Evolutionary conservation across 2,113 vertebrate species (phyloP), one percentile per base, ranked within the genome.

Genomic region (Sprattus sprattus): DNA sequence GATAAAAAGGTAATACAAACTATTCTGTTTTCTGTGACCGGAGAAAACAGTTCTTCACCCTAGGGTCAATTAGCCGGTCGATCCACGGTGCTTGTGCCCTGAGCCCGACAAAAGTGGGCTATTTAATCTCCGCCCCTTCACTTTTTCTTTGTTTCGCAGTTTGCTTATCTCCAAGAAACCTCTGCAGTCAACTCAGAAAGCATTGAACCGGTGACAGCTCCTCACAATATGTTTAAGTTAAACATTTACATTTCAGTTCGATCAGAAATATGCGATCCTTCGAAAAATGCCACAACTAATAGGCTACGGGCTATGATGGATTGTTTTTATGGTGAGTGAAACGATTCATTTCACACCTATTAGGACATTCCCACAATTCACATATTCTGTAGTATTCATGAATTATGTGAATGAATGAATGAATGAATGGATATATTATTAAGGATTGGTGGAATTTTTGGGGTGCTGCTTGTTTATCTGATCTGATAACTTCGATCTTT

Each of bases 121-220:
- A 85, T 18, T 81, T 47, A 84, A 85, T 47, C 84, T 39, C 86
- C 86, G 78, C 52, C 52, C 45, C 82, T 71, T 85, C 39, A 20
- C 22, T 60, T 85, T 67, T 52, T 44, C 84, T 88, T 83, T 85
- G 81, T 85, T 45, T 83, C 71, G 13, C 71, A 78, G 71, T 78
- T 78, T 67, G 71, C 28, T 11, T 78, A 16, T 78, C 71, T 78
- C 32, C 71, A 39, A 16, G 60, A n/a, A 28, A 85, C 50, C 64
- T 83, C 2, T 44, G 64, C 67, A 54, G 3, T 81, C 39, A 18
- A 78, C 45, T 4, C 57, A 49, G 60, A 45, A n/a, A 49, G 54
- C 49, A 81, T 5, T 78, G 32, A 15, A 78, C 71, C 71, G 71
- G 28, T 78, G 71, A 39, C 71, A 78, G 71, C 28, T 32, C 28